These are phyloP conservation scores for Chrosomus eos DNA, from an alignment of 2,797 vertebrate species.

Conservation along the genomic window DNA sequence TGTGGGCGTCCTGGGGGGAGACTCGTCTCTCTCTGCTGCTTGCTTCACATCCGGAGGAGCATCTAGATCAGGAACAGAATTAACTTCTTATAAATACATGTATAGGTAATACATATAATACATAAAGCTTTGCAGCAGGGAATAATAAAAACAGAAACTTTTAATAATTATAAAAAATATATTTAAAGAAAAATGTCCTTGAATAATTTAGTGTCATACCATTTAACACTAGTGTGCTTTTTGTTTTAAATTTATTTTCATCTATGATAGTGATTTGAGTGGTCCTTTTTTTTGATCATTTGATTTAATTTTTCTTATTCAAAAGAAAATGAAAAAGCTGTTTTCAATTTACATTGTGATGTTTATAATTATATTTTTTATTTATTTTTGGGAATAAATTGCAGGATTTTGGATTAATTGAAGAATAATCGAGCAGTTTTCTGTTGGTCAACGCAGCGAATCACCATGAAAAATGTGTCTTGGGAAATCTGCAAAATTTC, in stretches of 20 bases:
- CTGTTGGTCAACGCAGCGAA: background rate
- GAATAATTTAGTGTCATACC: background rate
- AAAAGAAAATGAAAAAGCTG: background rate
- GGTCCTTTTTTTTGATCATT: background rate
- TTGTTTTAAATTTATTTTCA: background rate
- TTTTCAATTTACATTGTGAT: background rate
- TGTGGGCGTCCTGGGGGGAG: slow-evolving; percentile 95
- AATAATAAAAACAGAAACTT: background rate
- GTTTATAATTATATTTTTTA: background rate
- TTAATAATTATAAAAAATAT: background rate
- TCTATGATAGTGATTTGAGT: background rate
- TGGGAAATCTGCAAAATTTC: too few species aligned
- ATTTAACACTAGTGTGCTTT: background rate
- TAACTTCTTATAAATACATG: background rate
- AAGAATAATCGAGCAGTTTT: too few species aligned
- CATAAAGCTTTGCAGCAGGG: background rate
- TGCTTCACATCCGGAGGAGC: slow-evolving; percentile 88
- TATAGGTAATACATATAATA: background rate
- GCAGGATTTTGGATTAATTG: background rate
- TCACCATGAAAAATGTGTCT: background rate
- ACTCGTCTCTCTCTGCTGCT: slow-evolving; percentile 91
- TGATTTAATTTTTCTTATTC: background rate
- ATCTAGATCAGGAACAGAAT: slow-evolving; percentile 60
- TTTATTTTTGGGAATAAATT: background rate
- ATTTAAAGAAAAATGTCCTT: background rate